Percentiles rank a stretch among this genome's conserved stretches.
These are phyloP conservation scores for Litoditis marina DNA, from an alignment of 2,888 invertebrate genomes.

Conservation along the genomic window DNA sequence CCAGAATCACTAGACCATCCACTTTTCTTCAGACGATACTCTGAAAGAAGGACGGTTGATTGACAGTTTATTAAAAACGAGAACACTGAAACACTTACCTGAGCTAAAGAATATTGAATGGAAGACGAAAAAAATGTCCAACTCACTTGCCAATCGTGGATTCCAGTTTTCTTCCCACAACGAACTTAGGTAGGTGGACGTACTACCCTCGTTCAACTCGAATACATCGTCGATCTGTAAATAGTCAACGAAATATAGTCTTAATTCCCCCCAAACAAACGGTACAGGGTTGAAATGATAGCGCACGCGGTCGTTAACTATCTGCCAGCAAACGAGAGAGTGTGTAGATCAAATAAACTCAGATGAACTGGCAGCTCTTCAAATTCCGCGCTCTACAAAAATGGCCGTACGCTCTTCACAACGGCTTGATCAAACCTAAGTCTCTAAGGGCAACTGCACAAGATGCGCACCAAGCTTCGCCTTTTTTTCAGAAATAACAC, in stretches of 20 bases:
- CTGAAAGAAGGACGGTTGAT: no score
- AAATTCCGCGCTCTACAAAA: no score
- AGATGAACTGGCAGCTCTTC: no score
- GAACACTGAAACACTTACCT: neutral
- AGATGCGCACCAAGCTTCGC: no score
- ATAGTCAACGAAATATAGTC: neutral
- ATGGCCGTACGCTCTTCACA: no score
- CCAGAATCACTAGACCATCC: no score
- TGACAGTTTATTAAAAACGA: slow-evolving; percentile 22
- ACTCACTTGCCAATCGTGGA: slow-evolving; percentile 38
- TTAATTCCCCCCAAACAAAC: no score
- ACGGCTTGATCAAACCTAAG: no score
- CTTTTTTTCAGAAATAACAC: neutral
- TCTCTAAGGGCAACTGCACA: no score
- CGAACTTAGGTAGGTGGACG: slow-evolving; percentile 32
- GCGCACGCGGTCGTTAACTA: no score
- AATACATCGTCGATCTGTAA: slow-evolving; percentile 45
- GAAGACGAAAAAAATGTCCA: no score
- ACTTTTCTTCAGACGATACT: slow-evolving; percentile 4
- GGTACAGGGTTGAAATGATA: neutral
- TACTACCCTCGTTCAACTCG: slow-evolving; percentile 47
- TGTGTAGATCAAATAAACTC: no score
- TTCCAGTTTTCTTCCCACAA: slow-evolving; percentile 51
- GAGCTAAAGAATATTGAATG: neutral
- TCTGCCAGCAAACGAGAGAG: neutral